Conservation (phyloP, 2,797 vertebrate genomes). For the Fundulus diaphanus region DNA sequence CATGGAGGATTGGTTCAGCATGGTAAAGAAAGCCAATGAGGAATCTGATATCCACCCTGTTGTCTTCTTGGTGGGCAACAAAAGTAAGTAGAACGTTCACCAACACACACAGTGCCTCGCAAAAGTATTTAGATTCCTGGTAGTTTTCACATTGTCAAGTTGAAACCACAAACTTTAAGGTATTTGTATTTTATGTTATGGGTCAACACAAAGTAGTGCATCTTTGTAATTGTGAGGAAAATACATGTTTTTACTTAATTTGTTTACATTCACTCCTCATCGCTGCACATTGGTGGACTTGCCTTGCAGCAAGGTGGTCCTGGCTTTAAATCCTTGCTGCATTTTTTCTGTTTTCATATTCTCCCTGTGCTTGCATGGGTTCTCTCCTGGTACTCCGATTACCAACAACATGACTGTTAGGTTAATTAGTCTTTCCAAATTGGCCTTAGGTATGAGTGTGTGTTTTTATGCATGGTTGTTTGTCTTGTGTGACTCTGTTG, state of each 20-base stretch:
- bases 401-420: too few species aligned
- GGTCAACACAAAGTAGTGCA: neutral
- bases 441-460: too few species aligned
- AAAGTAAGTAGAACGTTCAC: constrained; percentile 86
- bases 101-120: neutral
- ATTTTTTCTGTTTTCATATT: too few species aligned
- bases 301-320: too few species aligned
- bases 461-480: too few species aligned
- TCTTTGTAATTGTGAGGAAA: neutral
- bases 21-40: constrained; percentile 94
- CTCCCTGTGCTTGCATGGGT: too few species aligned
- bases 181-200: neutral
- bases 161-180: neutral
- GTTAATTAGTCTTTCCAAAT: too few species aligned
- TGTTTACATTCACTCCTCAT: neutral
- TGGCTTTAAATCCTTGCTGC: too few species aligned
- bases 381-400: too few species aligned
- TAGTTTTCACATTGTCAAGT: neutral
- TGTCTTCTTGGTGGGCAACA: constrained; percentile 94
- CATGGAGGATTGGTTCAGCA: constrained; percentile 95
- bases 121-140: neutral
- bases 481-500: too few species aligned
- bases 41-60: constrained; percentile 91
- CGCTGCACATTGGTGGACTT: too few species aligned
- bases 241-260: neutral